These are phyloP conservation scores for Himalopsyche kuldschensis DNA, from an alignment of 2,888 invertebrate species.

Conservation along the genomic window DNA sequence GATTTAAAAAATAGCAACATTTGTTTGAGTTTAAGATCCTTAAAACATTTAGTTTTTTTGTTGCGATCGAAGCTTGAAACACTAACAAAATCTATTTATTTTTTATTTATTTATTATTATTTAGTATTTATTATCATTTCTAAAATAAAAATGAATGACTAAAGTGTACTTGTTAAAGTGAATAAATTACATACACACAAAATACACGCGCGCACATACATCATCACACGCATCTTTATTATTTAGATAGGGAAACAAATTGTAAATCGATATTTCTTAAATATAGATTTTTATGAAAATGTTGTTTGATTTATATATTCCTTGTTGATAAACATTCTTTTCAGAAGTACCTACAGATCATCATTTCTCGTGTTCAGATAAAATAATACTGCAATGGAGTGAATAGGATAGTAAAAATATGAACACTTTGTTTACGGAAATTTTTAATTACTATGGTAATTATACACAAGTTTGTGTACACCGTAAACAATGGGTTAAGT, in stretches of 20 bases:
- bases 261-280: constrained; percentile 27
- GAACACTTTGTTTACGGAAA: no score
- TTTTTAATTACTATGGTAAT: no score
- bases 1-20: background rate
- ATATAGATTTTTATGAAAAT: constrained; percentile 13
- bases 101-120: constrained; percentile 51
- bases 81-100: constrained; percentile 44
- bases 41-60: constrained; percentile 41
- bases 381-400: no score
- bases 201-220: background rate
- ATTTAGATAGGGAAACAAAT: constrained; percentile 34
- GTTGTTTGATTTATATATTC: background rate
- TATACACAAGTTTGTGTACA: no score
- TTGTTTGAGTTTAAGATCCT: background rate
- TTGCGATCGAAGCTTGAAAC: constrained; percentile 53
- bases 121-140: constrained; percentile 35
- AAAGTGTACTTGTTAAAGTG: background rate
- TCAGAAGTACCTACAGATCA: no score
- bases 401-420: no score
- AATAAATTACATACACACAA: background rate
- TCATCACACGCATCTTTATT: constrained; percentile 2
- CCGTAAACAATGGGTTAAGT: no score
- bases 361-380: no score
- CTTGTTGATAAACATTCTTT: background rate
- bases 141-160: constrained; percentile 7